A percentile compares a stretch with the other conserved stretches of the same genome.
These are phyloP conservation scores for Dreissena rostriformis DNA, from an alignment of 1,140 invertebrate species.

Conservation along the genomic window DNA sequence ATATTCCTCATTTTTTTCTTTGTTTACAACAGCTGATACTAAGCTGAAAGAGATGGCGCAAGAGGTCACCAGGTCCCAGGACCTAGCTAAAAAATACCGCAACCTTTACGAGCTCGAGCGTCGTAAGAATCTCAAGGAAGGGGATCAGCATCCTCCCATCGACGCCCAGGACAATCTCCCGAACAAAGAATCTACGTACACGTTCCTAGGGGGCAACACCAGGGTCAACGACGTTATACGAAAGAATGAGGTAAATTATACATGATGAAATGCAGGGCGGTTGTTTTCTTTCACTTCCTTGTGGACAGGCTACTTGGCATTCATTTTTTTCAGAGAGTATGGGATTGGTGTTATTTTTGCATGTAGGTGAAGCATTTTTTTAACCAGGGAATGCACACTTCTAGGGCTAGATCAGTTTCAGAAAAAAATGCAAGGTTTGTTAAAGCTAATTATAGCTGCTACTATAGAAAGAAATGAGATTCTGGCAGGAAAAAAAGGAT, in stretches of 20 bases:
- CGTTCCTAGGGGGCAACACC: conserved; percentile 58
- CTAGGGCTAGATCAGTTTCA: no score
- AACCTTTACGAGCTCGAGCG: conserved; percentile 66
- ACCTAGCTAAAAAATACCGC: conserved; percentile 67
- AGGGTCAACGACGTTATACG: conserved; percentile 66
- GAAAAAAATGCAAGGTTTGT: no score
- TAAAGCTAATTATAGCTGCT: no score
- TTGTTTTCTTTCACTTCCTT: no score
- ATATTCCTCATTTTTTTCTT: not conserved
- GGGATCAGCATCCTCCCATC: conserved; percentile 53
- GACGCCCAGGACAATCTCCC: conserved; percentile 20
- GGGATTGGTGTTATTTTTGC: no score
- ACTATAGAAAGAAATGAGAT: no score
- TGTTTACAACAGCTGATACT: conserved; percentile 60
- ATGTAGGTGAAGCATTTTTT: no score
- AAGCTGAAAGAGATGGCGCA: conserved; percentile 67
- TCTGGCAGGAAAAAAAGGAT: no score
- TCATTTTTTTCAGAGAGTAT: no score
- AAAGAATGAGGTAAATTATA: conserved; percentile 63
- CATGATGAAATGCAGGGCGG: no score
- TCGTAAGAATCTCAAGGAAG: conserved; percentile 53
- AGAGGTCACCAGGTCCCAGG: conserved; percentile 66
- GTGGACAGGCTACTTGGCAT: no score
- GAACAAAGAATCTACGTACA: conserved; percentile 53
- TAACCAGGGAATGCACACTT: no score